These are phyloP conservation scores for Otolemur garnettii DNA, from an alignment of 2,113 vertebrate genomes.

Conservation along the genomic window DNA sequence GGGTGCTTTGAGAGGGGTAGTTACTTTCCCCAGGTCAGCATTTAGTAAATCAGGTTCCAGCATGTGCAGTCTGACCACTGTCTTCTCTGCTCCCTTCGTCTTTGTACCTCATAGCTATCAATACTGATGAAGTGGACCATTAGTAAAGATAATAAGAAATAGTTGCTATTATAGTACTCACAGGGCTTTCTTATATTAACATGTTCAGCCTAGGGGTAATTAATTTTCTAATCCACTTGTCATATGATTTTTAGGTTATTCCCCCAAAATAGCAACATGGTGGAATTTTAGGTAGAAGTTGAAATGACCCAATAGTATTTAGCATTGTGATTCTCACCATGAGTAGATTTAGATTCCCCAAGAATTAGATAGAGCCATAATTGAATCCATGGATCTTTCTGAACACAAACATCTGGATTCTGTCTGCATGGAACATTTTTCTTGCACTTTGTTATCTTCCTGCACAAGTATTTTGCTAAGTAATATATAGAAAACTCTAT, in stretches of 20 bases:
- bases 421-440: not conserved
- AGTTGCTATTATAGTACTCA: not conserved
- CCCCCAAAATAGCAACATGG: not conserved
- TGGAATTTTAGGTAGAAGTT: constrained; percentile 45
- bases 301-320: not conserved
- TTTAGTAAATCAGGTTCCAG: not conserved
- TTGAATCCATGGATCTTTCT: constrained; percentile 34
- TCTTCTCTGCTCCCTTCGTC: not conserved
- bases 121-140: not conserved
- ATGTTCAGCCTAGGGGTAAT: not conserved
- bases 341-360: not conserved
- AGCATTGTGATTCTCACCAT: not conserved
- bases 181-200: not conserved
- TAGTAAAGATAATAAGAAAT: not conserved
- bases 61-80: not conserved
- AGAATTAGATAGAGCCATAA: not conserved
- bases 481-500: not conserved
- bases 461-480: not conserved
- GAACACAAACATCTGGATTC: not conserved
- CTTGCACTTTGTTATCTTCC: not conserved
- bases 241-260: constrained; percentile 24
- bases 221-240: not conserved
- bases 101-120: not conserved
- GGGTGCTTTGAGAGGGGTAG: not conserved
- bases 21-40: not conserved